These are phyloP conservation scores for Acinonyx jubatus DNA, from an alignment of 2,113 vertebrate species.

Conservation along the genomic window DNA sequence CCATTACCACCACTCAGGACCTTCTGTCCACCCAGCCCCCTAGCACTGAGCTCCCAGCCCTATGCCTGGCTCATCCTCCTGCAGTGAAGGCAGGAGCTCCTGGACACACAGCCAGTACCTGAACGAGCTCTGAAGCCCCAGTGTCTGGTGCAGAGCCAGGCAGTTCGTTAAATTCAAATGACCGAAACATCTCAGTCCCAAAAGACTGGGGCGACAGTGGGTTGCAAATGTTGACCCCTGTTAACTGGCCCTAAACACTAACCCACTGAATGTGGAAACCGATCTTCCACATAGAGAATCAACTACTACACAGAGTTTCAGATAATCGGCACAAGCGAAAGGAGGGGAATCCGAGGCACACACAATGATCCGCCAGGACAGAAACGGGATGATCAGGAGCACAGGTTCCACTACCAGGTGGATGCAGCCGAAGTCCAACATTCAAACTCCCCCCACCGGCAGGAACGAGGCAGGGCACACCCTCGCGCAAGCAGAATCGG, in stretches of 20 bases:
- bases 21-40: background rate
- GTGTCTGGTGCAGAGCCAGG: background rate
- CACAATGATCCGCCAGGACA: background rate
- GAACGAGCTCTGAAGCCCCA: background rate
- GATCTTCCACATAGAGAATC: background rate
- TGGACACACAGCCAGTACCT: background rate
- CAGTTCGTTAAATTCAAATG: background rate
- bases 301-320: background rate
- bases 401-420: background rate
- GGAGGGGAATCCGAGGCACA: background rate
- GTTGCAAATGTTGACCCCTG: constrained; percentile 48
- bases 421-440: background rate
- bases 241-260: constrained; percentile 31
- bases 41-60: background rate
- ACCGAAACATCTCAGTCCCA: constrained; percentile 1
- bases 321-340: background rate
- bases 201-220: background rate
- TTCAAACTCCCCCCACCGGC: background rate
- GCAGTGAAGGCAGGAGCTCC: background rate
- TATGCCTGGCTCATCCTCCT: background rate
- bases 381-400: background rate
- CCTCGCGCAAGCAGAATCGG: background rate
- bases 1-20: background rate
- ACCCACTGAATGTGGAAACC: constrained; percentile 45
- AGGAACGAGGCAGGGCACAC: background rate